Base-by-base conservation (phyloP, 2,797 vertebrate genomes). In the Pipistrellus pipistrellus region DNA sequence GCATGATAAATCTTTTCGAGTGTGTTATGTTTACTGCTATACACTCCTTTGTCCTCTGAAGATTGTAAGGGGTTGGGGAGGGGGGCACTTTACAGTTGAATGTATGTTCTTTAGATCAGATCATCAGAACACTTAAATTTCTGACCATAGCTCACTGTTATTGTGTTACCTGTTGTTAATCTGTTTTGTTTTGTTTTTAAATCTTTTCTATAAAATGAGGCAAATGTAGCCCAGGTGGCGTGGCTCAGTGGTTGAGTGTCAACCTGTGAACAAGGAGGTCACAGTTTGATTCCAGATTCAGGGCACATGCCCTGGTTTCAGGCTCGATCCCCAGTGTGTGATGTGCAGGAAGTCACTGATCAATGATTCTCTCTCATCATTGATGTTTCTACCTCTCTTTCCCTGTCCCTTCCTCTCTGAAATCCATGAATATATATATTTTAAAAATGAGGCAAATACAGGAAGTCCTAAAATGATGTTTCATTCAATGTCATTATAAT, bases 171-270 rank as follows among this genome's bases (percentile, higher is more conserved):
- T 57, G 6, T 17, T 64, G 10, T 35, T 77, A 78, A 46, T 46
- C 30, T 59, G 75, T 55, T n/a, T n/a, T n/a, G n/a, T n/a, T n/a
- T n/a, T n/a, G 53, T 13, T 66, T 51, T 53, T 53, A 6, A 53
- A 68, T 75, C 32, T 90, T 85, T 93, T 83, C 30, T 91, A 12
- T 78, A 53, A 88, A 92, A 91, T 76, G 71, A 71, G 35, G 35
- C 48, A 88, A 66, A 48, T 85, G 30, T 17, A n/a, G 38, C 59
- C 59, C 4, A 6, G 12, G 25, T 62, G 13, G 27, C 5, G 2
- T 30, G 5, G 59, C 6, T 62, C 59, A 62, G 59, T 62, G 27
- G 27, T 62, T 62, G 59, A 62, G 59, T 6, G 6, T 62, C 59
- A 62, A 62, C 59, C 59, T 62, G 7, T 62, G 59, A 30, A 59